Conservation (phyloP, 2,797 vertebrate genomes). For the Pogonophryne albipinna region DNA sequence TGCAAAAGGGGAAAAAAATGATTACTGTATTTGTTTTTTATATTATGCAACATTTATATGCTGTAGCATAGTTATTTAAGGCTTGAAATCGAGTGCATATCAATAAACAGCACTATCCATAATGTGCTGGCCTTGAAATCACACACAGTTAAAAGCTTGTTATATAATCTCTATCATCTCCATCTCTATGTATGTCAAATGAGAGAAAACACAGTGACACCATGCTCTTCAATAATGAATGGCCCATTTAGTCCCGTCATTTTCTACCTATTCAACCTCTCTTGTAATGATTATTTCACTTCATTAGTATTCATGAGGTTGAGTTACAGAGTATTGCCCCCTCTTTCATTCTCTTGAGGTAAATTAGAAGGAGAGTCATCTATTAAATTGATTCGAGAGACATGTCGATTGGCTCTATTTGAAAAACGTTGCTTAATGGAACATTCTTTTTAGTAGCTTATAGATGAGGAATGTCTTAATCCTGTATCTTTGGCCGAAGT, state of each 20-base stretch:
- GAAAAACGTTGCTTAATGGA: background rate
- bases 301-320: conserved; percentile 23
- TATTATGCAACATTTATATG: background rate
- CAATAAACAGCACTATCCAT: background rate
- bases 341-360: background rate
- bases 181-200: background rate
- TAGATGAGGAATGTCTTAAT: too few relatives aligned
- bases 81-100: background rate
- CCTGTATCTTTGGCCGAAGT: too few relatives aligned
- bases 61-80: background rate
- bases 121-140: background rate
- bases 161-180: conserved; percentile 4
- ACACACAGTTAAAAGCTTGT: background rate
- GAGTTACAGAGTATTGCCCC: background rate
- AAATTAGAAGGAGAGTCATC: conserved; percentile 11
- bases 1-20: background rate
- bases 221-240: conserved; percentile 28
- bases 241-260: conserved; percentile 16
- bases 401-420: background rate
- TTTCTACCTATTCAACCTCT: conserved; percentile 11
- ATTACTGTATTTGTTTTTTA: background rate
- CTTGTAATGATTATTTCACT: background rate
- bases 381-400: conserved; percentile 1
- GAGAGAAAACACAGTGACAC: conserved; percentile 3
- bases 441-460: too few relatives aligned